phyloP scores from a whole-genome alignment of 1,140 invertebrate genomes.

The Zaprionus lachaisei region DNA sequence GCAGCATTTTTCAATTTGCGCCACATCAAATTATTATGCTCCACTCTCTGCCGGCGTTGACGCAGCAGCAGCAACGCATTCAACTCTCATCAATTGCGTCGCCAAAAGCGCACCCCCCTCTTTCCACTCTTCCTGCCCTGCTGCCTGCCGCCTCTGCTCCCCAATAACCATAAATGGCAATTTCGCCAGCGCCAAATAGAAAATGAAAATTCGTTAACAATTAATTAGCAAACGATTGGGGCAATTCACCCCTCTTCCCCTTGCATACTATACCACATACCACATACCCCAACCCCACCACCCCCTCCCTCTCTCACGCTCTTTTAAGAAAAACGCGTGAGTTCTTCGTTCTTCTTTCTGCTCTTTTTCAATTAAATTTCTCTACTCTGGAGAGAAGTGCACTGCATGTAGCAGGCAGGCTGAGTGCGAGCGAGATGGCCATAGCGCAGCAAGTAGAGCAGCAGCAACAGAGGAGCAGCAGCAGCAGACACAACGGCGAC shows the following conservation, averaged over 20 bases:
- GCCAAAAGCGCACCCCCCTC: not conserved
- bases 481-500: conserved; percentile 47
- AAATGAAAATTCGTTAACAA: conserved; percentile 79
- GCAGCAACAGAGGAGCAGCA: conserved; percentile 27
- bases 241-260: not conserved
- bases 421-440: conserved; percentile 37
- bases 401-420: not conserved
- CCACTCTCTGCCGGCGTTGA: conserved; percentile 37
- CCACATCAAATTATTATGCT: conserved; percentile 83
- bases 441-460: conserved; percentile 19
- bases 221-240: conserved; percentile 62
- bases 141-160: not conserved
- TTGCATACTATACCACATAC: too few relatives aligned
- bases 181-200: conserved; percentile 70
- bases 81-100: conserved; percentile 8
- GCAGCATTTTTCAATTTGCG: conserved; percentile 82
- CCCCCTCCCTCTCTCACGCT: not conserved
- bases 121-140: not conserved
- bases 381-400: conserved; percentile 1
- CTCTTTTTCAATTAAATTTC: conserved; percentile 46
- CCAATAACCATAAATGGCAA: conserved; percentile 73
- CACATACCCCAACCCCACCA: too few relatives aligned
- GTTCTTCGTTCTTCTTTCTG: conserved; percentile 20
- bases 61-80: conserved; percentile 32
- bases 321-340: conserved; percentile 18